Conservation (phyloP, 1,140 invertebrate genomes). For the Achroia grisella region DNA sequence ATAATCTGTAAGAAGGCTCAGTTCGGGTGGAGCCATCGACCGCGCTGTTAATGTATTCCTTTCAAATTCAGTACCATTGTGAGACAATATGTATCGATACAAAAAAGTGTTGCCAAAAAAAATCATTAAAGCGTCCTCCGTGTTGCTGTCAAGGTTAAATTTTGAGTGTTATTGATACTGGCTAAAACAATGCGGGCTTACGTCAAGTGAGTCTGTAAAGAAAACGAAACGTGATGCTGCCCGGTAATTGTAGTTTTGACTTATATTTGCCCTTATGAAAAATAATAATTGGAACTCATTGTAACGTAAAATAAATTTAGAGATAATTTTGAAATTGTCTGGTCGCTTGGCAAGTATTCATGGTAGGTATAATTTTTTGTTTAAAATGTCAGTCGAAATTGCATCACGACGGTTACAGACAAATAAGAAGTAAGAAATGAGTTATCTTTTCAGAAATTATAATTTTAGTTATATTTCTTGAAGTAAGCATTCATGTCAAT, state of each 20-base stretch:
- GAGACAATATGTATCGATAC: conserved; percentile 49
- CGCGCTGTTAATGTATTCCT: conserved; percentile 52
- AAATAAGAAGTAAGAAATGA: too few relatives aligned
- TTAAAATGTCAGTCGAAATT: neutral
- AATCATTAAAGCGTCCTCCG: conserved; percentile 43
- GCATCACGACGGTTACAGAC: too few relatives aligned
- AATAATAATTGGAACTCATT: conserved; percentile 6
- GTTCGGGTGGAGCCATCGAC: conserved; percentile 25
- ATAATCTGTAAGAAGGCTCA: conserved; percentile 5
- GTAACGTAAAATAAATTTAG: neutral
- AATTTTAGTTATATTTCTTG: too few relatives aligned
- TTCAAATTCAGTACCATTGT: conserved; percentile 53
- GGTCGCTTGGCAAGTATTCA: too few relatives aligned
- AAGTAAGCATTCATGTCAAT: too few relatives aligned
- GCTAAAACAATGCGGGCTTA: conserved; percentile 32
- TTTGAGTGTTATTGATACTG: conserved; percentile 35
- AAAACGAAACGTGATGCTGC: conserved; percentile 19
- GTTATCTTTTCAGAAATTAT: too few relatives aligned
- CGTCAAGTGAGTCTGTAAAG: conserved; percentile 17
- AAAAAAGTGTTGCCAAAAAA: conserved; percentile 50
- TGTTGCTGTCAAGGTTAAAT: conserved; percentile 38
- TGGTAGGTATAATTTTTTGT: neutral
- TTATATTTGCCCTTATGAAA: conserved; percentile 21
- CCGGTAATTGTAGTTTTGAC: conserved; percentile 37
- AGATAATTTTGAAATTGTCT: neutral